A percentile compares a stretch with the other conserved stretches of the same genome.
phyloP scores from a whole-genome alignment of 2,113 vertebrate genomes.

The Micronycteris hirsuta region DNA sequence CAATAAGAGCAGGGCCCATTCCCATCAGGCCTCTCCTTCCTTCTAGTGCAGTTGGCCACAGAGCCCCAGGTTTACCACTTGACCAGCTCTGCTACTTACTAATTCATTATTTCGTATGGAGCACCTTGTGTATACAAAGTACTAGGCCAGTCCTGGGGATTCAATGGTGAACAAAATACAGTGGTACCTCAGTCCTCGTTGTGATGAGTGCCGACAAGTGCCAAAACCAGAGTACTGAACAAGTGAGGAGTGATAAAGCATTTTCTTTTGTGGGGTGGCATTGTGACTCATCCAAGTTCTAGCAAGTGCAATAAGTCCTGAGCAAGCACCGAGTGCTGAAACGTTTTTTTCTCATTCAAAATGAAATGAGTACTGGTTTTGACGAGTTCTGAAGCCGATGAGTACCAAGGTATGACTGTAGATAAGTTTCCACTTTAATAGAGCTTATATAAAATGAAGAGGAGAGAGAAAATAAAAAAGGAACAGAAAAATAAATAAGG shows the following conservation, averaged over 20 bases:
- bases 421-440: not conserved
- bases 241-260: no score
- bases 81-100: not conserved
- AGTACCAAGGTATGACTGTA: not conserved
- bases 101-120: not conserved
- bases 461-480: not conserved
- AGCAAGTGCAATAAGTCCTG: no score
- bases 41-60: not conserved
- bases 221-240: no score
- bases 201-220: no score
- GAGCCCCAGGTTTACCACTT: not conserved
- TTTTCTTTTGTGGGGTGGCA: no score
- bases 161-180: not conserved
- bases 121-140: not conserved
- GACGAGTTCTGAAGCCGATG: no score
- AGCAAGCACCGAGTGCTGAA: no score
- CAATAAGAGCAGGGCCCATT: not conserved
- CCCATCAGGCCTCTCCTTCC: not conserved
- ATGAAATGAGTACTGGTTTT: no score
- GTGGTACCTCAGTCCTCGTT: no score
- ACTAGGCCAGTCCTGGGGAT: not conserved
- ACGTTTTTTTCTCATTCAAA: no score
- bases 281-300: no score
- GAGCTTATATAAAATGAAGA: not conserved
- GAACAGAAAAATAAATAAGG: not conserved